Conservation (phyloP, 1,140 invertebrate genomes). For the Drosophila repleta region DNA sequence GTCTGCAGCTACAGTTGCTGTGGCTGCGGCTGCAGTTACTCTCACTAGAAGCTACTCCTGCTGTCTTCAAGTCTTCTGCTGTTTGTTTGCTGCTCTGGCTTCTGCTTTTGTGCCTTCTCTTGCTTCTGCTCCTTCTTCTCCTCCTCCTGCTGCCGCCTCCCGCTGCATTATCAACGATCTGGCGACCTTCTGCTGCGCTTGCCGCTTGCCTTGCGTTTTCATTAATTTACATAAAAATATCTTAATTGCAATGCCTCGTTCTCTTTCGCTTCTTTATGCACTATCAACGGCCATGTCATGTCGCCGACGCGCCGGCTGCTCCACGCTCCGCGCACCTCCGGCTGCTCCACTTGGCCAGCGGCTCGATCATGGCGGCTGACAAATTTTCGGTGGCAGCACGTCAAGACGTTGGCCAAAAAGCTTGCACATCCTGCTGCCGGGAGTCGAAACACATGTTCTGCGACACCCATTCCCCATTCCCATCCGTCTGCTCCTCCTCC, state of each 20-base stretch:
- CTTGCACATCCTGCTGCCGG: background rate
- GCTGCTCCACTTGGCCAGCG: background rate
- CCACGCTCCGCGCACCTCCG: background rate
- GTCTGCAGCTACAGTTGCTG: background rate
- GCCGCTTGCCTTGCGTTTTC: slow-evolving; percentile 30
- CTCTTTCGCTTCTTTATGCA: slow-evolving; percentile 8
- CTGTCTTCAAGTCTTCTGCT: no score
- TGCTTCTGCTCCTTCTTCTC: background rate
- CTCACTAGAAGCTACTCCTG: no score
- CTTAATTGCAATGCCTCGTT: slow-evolving; percentile 65
- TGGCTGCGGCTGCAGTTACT: slow-evolving; percentile 16
- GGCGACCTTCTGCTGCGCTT: slow-evolving; percentile 10
- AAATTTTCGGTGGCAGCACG: slow-evolving; percentile 48
- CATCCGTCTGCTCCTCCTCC: background rate
- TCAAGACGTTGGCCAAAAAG: slow-evolving; percentile 19
- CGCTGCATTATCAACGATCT: background rate
- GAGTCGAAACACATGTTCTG: slow-evolving; percentile 63
- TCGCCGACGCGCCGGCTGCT: slow-evolving; percentile 52
- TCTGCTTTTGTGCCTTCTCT: background rate
- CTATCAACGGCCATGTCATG: slow-evolving; percentile 75
- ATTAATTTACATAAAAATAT: slow-evolving; percentile 82
- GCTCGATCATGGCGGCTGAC: slow-evolving; percentile 23
- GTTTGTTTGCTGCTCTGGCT: no score
- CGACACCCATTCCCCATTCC: slow-evolving; percentile 55
- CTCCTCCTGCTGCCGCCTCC: background rate